Percentiles rank a stretch among this genome's conserved stretches.
Conservation (phyloP, 2,888 invertebrate genomes). For the Eilema sororculum region DNA sequence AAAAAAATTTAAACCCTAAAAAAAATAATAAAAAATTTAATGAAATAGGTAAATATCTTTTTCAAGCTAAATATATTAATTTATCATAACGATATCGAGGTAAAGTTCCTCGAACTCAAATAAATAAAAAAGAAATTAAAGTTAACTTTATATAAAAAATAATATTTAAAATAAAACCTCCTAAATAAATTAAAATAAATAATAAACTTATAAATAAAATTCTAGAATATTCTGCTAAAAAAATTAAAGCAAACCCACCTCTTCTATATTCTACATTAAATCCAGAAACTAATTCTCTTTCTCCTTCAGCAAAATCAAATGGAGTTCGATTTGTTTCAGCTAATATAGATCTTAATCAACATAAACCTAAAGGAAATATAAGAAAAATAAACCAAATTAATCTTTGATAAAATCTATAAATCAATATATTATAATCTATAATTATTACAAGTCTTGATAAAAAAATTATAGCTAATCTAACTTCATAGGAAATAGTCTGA, state of each 20-base stretch:
- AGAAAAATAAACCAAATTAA: conserved; percentile 86
- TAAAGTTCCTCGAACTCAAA: conserved; percentile 89
- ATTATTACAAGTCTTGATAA: conserved; percentile 87
- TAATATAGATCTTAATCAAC: conserved; percentile 88
- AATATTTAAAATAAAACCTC: conserved; percentile 77
- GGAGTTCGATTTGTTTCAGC: conserved; percentile 92
- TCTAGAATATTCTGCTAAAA: conserved; percentile 90
- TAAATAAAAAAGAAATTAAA: conserved; percentile 88
- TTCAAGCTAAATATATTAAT: conserved; percentile 90
- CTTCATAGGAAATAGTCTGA: conserved; percentile 93
- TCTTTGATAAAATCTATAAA: conserved; percentile 81
- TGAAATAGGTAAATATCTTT: conserved; percentile 88
- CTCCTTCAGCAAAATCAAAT: conserved; percentile 93
- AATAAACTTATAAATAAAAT: conserved; percentile 90
- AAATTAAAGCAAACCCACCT: conserved; percentile 91
- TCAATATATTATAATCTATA: conserved; percentile 84
- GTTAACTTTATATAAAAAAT: conserved; percentile 86
- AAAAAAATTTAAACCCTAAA: conserved; percentile 83
- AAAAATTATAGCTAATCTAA: conserved; percentile 89
- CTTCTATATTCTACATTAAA: conserved; percentile 93
- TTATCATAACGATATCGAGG: conserved; percentile 93
- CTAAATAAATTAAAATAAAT: conserved; percentile 87
- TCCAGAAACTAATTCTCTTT: conserved; percentile 92
- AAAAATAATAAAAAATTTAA: conserved; percentile 89
- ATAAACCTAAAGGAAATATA: conserved; percentile 84